These are phyloP conservation scores for Phyllotreta cruciferae DNA, from an alignment of 2,888 invertebrate genomes.

Conservation along the genomic window DNA sequence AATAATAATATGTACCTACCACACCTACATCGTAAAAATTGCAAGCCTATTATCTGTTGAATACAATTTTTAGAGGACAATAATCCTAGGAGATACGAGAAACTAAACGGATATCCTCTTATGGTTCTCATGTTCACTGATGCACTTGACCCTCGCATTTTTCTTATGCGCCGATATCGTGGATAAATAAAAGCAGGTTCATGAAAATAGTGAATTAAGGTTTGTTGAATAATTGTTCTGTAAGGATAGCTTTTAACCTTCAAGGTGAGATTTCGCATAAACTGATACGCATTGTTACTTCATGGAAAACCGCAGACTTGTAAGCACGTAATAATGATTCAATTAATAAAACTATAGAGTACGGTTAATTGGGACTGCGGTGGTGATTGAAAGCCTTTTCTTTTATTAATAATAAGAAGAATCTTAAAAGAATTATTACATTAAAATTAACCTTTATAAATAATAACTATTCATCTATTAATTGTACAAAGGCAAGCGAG, in stretches of 20 bases:
- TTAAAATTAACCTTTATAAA: no score
- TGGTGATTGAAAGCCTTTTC: no score
- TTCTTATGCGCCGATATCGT: constrained; percentile 1
- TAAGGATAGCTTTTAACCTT: constrained; percentile 1
- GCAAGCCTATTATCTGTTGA: no score
- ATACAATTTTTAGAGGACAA: no score
- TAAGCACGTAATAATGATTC: background rate
- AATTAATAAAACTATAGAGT: no score
- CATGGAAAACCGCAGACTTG: background rate
- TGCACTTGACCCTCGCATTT: constrained; percentile 8
- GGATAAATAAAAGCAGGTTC: background rate
- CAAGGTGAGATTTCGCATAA: constrained; percentile 3
- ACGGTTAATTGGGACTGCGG: no score
- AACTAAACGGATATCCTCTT: constrained; percentile 10
- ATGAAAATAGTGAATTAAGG: background rate
- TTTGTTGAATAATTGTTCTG: constrained; percentile 4
- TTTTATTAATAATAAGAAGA: no score
- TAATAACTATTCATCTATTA: no score
- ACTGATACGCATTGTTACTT: background rate
- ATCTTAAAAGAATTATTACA: no score
- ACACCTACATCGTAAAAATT: no score
- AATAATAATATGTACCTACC: no score
- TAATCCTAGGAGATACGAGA: background rate
- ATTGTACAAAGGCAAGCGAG: no score
- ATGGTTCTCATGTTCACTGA: constrained; percentile 1